Evolutionary conservation across 2,888 invertebrate genomes (phyloP), one percentile per base, ranked within the genome.

Genomic region (Epistrophe grossulariae): DNA sequence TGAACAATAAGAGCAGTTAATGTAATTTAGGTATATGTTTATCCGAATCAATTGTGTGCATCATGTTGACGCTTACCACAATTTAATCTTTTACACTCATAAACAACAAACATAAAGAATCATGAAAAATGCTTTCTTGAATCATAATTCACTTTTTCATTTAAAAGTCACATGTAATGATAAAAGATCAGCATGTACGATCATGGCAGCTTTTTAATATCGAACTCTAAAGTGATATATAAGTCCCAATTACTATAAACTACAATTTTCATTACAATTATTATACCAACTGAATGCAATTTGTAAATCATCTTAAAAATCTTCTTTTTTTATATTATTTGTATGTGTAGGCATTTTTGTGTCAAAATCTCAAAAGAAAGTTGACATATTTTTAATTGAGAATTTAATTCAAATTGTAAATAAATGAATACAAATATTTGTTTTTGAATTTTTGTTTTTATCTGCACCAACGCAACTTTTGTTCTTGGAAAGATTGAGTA

Each of bases 401-500:
- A 17, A 50, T 66, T 13, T 35, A 45, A 64, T 31, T 17, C 28
- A 45, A 45, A 31, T 64, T n/a, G 10, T 31, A 45, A 28, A 64
- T 45, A 11, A 40, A 11, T 45, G 31, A 45, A 28, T 45, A 28
- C 9, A 45, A 17, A 45, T 19, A 8, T 43, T 62, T 43, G 13
- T 24, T 43, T 24, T 43, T 10, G 19, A 6, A 15, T 28, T 15
- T 55, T 15, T 28, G 8, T 55, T 24, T 59, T 45, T 17, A 10
- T 10, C 28, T 43, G 64, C 45, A 45, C 64, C 64, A 64, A 64
- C 64, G 31, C 45, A 64, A 15, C 45, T 64, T 64, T 64, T 64
- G 31, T 64, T 64, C 64, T 64, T 28, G 10, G 2, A 24, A 62
- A 43, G 4, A 28, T 45, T n/a, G 2, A 28, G n/a, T 24, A 57